Base-by-base conservation (phyloP, 2,888 invertebrate genomes). In the Polietes domitor region DNA sequence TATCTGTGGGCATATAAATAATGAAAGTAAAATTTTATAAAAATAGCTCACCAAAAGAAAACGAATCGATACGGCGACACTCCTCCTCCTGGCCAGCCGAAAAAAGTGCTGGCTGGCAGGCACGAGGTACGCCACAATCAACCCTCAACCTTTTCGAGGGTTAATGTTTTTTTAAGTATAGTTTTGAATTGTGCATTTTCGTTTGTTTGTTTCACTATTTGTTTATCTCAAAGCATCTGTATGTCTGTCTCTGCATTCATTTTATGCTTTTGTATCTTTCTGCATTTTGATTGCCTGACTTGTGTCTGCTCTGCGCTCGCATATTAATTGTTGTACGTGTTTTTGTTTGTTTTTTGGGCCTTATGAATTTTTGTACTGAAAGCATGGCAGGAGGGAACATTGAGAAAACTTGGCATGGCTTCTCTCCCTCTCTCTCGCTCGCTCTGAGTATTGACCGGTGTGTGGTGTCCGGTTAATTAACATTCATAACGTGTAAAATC, bases 401-500 rank as follows among this genome's bases (percentile, higher is more conserved):
- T 47, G 9, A 32, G 32, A 4, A 32, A 32, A 32, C 32, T 32
- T 32, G 4, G 32, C 9, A 6, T 32, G 47, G n/a, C 47, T 47
- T 32, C 9, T 32, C 9, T 32, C n/a, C 47, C 5, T 47, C 47
- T n/a, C 3, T 53, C 24, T 55, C 6, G 61, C 28, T 53, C 21
- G 55, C n/a, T n/a, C n/a, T n/a, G n/a, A n/a, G n/a, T n/a, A n/a
- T n/a, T n/a, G n/a, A n/a, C n/a, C 24, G 50, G 50, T 53, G 17
- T 50, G 71, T 53, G 37, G 24, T 15, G 55, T 58, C 26, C 19
- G 17, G 19, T 65, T 65, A 75, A 75, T 75, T 75, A 75, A 53
- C 65, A 75, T 75, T 75, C 75, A 65, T 32, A 63, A 50, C 50
- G 63, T 50, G 75, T 63, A 65, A 63, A 28, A 65, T 50, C 28